phyloP scores from a whole-genome alignment of 2,797 vertebrate species.

The Tragelaphus eurycerus region DNA sequence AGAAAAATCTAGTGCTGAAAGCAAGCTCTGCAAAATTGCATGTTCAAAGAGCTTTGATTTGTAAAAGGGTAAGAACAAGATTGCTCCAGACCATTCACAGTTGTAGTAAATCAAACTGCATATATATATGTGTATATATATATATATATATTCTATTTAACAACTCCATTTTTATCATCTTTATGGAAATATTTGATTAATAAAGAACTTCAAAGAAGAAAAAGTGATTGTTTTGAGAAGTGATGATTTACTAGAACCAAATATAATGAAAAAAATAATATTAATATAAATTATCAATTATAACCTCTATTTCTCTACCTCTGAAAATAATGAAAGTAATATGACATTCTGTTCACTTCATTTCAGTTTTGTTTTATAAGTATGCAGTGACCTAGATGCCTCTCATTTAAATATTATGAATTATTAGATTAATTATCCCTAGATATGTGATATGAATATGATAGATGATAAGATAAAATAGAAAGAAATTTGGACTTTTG shows the following conservation, averaged over 20 bases:
- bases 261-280: constrained; percentile 31
- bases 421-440: not conserved
- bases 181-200: constrained; percentile 57
- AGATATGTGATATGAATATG: not conserved
- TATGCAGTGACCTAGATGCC: not conserved
- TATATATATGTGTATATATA: not conserved
- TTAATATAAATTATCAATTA: constrained; percentile 18
- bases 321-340: not conserved
- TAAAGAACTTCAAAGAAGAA: constrained; percentile 63
- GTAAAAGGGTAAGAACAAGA: constrained; percentile 45
- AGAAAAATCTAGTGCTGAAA: constrained; percentile 63
- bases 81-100: constrained; percentile 45
- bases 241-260: constrained; percentile 51
- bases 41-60: constrained; percentile 63
- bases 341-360: not conserved
- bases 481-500: not conserved
- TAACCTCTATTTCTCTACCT: not conserved
- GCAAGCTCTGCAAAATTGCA: constrained; percentile 4
- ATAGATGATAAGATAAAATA: not conserved
- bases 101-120: constrained; percentile 57
- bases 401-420: not conserved
- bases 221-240: constrained; percentile 69
- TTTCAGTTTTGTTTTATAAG: not conserved
- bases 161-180: constrained; percentile 53
- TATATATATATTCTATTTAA: constrained; percentile 22